Evolutionary conservation across 2,113 vertebrate species (phyloP).

Genomic region (Brienomyrus brachyistius): DNA sequence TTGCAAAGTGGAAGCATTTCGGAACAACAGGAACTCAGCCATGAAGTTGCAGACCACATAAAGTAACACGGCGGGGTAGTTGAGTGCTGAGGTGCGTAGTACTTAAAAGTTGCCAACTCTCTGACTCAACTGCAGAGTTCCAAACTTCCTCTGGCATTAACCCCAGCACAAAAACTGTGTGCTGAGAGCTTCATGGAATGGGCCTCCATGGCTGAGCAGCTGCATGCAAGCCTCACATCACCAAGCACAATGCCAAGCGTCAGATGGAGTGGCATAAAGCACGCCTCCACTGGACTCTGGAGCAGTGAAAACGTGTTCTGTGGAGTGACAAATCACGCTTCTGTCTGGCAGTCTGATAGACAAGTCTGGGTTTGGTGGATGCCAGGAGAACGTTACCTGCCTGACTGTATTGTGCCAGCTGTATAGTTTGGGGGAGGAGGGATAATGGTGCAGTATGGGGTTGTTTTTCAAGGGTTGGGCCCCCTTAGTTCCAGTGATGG

Average conservation of each 20-base stretch:
- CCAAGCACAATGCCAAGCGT: too few species aligned
- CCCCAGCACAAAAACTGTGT: too few species aligned
- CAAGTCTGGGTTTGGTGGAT: neutral
- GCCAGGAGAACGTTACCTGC: neutral
- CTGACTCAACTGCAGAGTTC: neutral
- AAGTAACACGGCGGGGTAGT: neutral
- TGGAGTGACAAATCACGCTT: too few species aligned
- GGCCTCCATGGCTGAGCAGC: too few species aligned
- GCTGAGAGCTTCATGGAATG: too few species aligned
- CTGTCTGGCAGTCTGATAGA: neutral
- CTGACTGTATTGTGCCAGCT: neutral
- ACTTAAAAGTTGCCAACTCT: neutral
- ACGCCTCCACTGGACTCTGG: too few species aligned
- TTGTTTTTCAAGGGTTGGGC: neutral
- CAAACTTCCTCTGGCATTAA: neutral
- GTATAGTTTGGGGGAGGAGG: neutral
- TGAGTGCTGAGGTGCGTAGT: neutral
- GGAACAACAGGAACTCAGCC: too few species aligned
- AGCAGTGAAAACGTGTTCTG: too few species aligned
- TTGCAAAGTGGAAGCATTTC: too few species aligned
- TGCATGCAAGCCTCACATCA: too few species aligned
- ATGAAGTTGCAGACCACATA: neutral
- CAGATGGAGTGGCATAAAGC: too few species aligned
- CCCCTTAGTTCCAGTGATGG: neutral
- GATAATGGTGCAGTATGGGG: neutral